phyloP scores from a whole-genome alignment of 2,888 invertebrate genomes.

The Drosophila pseudotakahashii region DNA sequence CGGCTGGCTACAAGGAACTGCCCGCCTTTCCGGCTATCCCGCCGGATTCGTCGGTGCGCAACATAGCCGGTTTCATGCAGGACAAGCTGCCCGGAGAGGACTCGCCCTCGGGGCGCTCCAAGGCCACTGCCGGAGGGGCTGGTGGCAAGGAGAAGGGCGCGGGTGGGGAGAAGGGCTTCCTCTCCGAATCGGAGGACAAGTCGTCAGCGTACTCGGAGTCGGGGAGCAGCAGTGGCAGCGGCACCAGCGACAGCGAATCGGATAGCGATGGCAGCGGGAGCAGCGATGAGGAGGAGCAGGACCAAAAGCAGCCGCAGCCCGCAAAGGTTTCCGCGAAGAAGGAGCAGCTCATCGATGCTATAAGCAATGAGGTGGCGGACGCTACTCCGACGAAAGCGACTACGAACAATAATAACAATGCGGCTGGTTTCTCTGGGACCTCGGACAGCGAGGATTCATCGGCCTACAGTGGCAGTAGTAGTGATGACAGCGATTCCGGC shows the following conservation, averaged over 20 bases:
- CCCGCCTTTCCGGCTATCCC: slow-evolving; percentile 92
- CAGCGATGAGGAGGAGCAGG: slow-evolving; percentile 20
- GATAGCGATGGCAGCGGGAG: slow-evolving; percentile 33
- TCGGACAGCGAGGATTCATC: slow-evolving; percentile 80
- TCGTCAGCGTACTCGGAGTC: slow-evolving; percentile 81
- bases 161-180: slow-evolving; percentile 87
- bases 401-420: slow-evolving; percentile 33
- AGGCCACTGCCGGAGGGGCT: slow-evolving; percentile 29
- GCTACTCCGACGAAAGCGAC: neutral
- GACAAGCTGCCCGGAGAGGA: slow-evolving; percentile 81
- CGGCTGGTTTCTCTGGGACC: slow-evolving; percentile 65
- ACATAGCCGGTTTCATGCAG: slow-evolving; percentile 86
- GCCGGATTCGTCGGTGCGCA: slow-evolving; percentile 91
- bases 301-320: slow-evolving; percentile 11
- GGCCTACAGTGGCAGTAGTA: slow-evolving; percentile 60
- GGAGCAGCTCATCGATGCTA: slow-evolving; percentile 36
- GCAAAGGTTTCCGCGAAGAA: slow-evolving; percentile 3
- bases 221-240: slow-evolving; percentile 59
- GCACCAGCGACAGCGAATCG: slow-evolving; percentile 52
- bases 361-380: slow-evolving; percentile 5
- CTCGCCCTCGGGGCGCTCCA: slow-evolving; percentile 39
- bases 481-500: slow-evolving; percentile 50
- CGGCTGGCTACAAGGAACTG: slow-evolving; percentile 94
- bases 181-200: slow-evolving; percentile 84
- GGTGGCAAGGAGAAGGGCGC: slow-evolving; percentile 18